Evolutionary conservation across 2,113 vertebrate genomes (phyloP).

Genomic region (Austrofundulus limnaeus): DNA sequence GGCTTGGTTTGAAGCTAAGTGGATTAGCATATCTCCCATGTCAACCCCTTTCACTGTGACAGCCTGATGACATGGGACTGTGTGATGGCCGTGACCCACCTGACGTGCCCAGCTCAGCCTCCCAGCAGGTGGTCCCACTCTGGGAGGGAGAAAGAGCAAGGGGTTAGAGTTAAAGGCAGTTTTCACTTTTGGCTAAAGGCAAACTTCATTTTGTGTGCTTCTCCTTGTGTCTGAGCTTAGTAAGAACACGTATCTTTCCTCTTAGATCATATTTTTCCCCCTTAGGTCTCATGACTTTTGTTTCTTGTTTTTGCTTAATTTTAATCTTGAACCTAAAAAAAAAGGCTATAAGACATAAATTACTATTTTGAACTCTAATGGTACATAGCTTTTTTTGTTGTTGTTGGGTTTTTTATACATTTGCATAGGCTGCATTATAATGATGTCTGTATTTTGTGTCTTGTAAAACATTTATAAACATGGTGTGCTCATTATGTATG

Average conservation of each 20-base stretch:
- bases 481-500: neutral
- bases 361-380: too few species aligned
- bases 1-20: constrained; percentile 77
- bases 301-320: neutral
- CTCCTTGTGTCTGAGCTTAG: neutral
- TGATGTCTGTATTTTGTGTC: neutral
- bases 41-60: constrained; percentile 72
- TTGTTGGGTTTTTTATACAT: too few species aligned
- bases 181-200: constrained; percentile 1
- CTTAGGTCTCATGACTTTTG: neutral
- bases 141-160: constrained; percentile 13
- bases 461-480: neutral
- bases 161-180: constrained; percentile 8
- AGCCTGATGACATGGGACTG: constrained; percentile 74
- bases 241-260: neutral
- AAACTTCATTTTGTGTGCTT: neutral
- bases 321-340: neutral
- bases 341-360: too few species aligned
- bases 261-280: neutral
- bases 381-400: too few species aligned
- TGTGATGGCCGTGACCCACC: constrained; percentile 69
- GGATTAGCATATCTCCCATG: constrained; percentile 79
- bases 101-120: constrained; percentile 60
- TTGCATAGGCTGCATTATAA: neutral
- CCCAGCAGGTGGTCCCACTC: constrained; percentile 65